These are phyloP conservation scores for Pseudomyrmex gracilis DNA, from an alignment of 1,140 invertebrate genomes.

Conservation along the genomic window DNA sequence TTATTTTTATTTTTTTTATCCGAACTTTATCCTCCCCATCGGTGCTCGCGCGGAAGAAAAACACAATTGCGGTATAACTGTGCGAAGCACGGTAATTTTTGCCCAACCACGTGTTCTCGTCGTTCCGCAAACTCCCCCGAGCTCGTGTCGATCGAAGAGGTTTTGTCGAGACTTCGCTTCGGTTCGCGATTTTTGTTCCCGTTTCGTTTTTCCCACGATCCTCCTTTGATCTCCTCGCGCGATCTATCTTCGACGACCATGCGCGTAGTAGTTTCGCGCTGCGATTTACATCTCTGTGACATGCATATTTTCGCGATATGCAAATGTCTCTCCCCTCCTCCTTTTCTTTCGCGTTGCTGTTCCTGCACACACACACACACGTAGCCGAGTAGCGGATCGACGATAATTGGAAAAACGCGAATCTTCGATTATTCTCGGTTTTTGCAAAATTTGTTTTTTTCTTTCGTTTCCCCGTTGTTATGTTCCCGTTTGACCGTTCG, in stretches of 20 bases:
- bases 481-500: neutral
- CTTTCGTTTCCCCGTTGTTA: neutral
- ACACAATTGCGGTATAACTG: too few relatives aligned
- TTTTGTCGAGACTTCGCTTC: neutral
- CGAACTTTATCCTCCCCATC: too few relatives aligned
- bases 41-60: too few relatives aligned
- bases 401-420: constrained; percentile 45
- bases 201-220: neutral
- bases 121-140: neutral
- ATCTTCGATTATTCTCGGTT: neutral
- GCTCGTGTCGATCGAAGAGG: constrained; percentile 52
- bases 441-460: constrained; percentile 5
- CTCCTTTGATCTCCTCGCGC: constrained; percentile 19
- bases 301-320: constrained; percentile 62
- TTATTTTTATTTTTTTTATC: too few relatives aligned
- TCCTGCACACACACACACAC: neutral
- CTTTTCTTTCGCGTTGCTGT: constrained; percentile 38
- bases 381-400: constrained; percentile 9
- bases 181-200: neutral
- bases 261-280: neutral
- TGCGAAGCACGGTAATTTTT: neutral
- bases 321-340: constrained; percentile 14
- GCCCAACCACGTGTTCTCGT: neutral
- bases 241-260: neutral
- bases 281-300: constrained; percentile 53